phyloP scores from a whole-genome alignment of 2,797 vertebrate genomes.

The Distichodus sexfasciatus region DNA sequence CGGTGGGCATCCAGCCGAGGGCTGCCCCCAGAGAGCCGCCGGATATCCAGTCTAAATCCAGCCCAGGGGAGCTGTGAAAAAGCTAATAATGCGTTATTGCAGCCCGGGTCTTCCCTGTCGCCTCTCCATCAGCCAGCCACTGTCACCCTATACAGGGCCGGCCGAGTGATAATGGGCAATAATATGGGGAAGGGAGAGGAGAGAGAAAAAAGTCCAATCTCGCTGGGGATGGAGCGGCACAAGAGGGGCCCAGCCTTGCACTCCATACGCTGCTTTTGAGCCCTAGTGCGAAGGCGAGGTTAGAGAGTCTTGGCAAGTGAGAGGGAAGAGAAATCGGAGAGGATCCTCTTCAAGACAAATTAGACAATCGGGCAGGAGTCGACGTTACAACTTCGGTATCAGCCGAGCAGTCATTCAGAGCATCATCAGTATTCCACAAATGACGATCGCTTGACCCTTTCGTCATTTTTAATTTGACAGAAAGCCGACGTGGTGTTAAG shows the following conservation, averaged over 20 bases:
- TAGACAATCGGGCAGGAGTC: neutral
- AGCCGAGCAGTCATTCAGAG: conserved; percentile 18
- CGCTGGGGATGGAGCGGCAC: conserved; percentile 66
- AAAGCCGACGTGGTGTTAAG: neutral
- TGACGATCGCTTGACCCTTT: neutral
- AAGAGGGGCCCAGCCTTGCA: conserved; percentile 61
- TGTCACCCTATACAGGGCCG: conserved; percentile 74
- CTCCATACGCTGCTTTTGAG: conserved; percentile 53
- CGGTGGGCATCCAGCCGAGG: conserved; percentile 60
- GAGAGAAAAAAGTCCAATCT: conserved; percentile 66
- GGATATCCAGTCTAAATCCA: conserved; percentile 82
- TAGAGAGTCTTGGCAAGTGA: neutral
- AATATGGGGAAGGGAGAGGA: conserved; percentile 73
- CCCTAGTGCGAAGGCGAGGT: conserved; percentile 52
- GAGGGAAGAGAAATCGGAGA: neutral
- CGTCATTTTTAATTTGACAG: neutral
- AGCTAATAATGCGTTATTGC: conserved; percentile 86
- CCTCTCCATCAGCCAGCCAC: conserved; percentile 75
- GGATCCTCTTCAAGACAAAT: neutral
- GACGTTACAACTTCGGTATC: too few species aligned
- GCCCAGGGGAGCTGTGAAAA: conserved; percentile 73
- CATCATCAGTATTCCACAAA: conserved; percentile 37
- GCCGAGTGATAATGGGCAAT: conserved; percentile 79
- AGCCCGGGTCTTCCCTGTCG: conserved; percentile 71
- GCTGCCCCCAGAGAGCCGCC: conserved; percentile 74